Percentiles rank a stretch among this genome's conserved stretches.
Evolutionary conservation across 2,113 vertebrate species (phyloP).

Genomic region (Pituophis catenifer): DNA sequence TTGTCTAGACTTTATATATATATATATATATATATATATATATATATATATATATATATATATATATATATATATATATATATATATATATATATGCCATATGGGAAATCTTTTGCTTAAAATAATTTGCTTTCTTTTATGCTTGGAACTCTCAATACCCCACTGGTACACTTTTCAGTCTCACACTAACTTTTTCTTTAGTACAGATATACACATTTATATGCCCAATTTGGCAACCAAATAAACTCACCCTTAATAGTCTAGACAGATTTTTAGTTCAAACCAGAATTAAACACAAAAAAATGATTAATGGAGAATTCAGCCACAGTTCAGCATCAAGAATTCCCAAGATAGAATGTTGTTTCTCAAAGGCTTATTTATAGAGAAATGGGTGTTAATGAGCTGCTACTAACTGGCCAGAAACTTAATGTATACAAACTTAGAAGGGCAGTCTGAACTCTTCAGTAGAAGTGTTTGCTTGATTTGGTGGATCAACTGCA

Average conservation of each 20-base stretch:
- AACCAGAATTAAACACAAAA: slow-evolving; percentile 54
- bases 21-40: slow-evolving; percentile 36
- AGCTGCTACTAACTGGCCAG: slow-evolving; percentile 37
- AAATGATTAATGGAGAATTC: slow-evolving; percentile 55
- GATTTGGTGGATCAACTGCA: neutral
- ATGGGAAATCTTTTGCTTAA: slow-evolving; percentile 56
- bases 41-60: slow-evolving; percentile 25
- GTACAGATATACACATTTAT: slow-evolving; percentile 32
- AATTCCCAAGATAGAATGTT: slow-evolving; percentile 44
- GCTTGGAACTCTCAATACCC: slow-evolving; percentile 63
- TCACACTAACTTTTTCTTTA: slow-evolving; percentile 34
- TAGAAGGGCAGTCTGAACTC: neutral
- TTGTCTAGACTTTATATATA: slow-evolving; percentile 63
- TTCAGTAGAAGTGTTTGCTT: neutral
- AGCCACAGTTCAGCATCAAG: slow-evolving; percentile 46
- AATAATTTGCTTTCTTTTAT: slow-evolving; percentile 62
- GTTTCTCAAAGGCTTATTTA: slow-evolving; percentile 45
- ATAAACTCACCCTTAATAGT: slow-evolving; percentile 41
- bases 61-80: slow-evolving; percentile 22
- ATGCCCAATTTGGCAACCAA: slow-evolving; percentile 10
- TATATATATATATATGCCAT: slow-evolving; percentile 47
- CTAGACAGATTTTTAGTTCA: slow-evolving; percentile 58
- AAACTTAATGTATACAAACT: neutral
- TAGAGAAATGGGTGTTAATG: slow-evolving; percentile 41
- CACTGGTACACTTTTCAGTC: slow-evolving; percentile 21